A percentile compares a stretch with the other conserved stretches of the same genome.
Evolutionary conservation across 2,113 vertebrate species (phyloP).

Genomic region (Pelmatolapia mariae): DNA sequence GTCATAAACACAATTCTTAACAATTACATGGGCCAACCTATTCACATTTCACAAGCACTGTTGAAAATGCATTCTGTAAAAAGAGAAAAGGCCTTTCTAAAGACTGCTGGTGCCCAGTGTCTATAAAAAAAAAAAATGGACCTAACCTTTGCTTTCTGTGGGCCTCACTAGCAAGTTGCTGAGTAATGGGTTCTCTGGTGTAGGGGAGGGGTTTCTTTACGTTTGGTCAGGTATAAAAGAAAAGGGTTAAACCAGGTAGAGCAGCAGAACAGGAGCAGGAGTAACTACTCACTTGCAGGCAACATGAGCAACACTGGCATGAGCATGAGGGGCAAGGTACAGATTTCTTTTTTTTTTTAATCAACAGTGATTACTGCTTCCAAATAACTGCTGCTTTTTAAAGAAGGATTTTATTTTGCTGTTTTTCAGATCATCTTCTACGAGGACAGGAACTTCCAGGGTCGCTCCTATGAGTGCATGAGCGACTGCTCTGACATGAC

Average conservation of each 20-base stretch:
- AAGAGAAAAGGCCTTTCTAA: conserved; percentile 36
- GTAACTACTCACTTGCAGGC: conserved; percentile 2
- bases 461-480: conserved; percentile 57
- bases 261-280: conserved; percentile 8
- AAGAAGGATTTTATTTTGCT: neutral
- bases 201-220: conserved; percentile 13
- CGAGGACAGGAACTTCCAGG: conserved; percentile 64
- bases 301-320: conserved; percentile 51
- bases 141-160: conserved; percentile 10
- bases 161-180: conserved; percentile 35
- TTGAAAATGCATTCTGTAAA: neutral
- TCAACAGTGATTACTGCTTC: neutral
- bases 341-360: neutral
- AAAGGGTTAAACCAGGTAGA: conserved; percentile 45
- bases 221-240: conserved; percentile 51
- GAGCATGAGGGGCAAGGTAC: conserved; percentile 61
- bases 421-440: conserved; percentile 54
- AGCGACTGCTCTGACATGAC: conserved; percentile 61
- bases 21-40: neutral
- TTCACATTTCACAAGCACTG: neutral
- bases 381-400: neutral
- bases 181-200: conserved; percentile 25
- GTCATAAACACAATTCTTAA: neutral
- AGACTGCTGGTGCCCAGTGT: neutral
- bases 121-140: neutral